Evolutionary conservation across 1,140 invertebrate species (phyloP), one percentile per base, ranked within the genome.

Genomic region (Drosophila varians): DNA sequence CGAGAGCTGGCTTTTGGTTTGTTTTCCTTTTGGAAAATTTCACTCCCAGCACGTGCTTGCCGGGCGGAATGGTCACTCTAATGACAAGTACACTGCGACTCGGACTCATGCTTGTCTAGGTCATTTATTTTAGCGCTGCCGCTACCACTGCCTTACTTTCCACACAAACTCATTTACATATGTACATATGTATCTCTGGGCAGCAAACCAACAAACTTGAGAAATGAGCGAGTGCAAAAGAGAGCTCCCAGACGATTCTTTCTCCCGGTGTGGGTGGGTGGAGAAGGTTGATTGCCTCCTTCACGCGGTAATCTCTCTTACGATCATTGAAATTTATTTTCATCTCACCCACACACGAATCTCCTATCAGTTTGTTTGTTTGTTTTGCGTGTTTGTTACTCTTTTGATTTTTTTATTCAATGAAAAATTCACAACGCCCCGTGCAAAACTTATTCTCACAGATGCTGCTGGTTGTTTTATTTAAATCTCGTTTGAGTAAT

Each of bases 221-320:
- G 14, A 72, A 76, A 62, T 86, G 79, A 84, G 79, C 79, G 79
- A 72, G 79, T 86, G 80, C 79, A 84, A 84, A 73, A 56, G 80
- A 84, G 79, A 4, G 8, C 16, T 4, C 4, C 16, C 8, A 31
- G 38, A 42, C 18, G 12, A 28, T 49, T 46, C 58, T 51, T 42
- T 60, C 46, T 51, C 21, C 60, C 19, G 23, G 52, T 36, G 25
- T 21, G 38, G 34, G 45, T 42, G 43, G 14, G 31, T 57, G 26
- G 60, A 34, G 55, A 26, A 18, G 26, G 31, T 12, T n/a, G n/a
- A n/a, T n/a, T 36, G 6, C 25, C 14, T 18, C 26, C 28, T 4
- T 46, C 36, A 4, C 38, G 25, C 9, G 9, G n/a, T 14, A 34
- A 7, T 23, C 18, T 31, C 12, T 46, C 12, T 53, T 53, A 49